Percentiles rank a stretch among this genome's conserved stretches.
Evolutionary conservation across 1,140 invertebrate genomes (phyloP).

Genomic region (Popillia japonica): DNA sequence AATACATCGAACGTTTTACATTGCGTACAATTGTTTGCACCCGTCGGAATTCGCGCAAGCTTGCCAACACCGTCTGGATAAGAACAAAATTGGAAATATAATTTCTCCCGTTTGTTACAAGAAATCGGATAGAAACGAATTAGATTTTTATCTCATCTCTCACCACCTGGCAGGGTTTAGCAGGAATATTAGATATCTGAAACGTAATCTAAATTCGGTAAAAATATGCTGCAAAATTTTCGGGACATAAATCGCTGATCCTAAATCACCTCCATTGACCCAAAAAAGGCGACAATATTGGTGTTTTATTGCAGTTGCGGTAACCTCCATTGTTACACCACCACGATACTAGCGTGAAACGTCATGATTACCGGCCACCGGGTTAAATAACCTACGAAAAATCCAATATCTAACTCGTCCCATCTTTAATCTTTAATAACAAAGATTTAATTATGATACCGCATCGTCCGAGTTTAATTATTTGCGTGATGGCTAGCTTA

Average conservation of each 20-base stretch:
- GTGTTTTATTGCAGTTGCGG: background rate
- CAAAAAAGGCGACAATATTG: background rate
- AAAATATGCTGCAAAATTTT: no score
- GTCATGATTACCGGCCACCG: background rate
- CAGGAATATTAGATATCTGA: no score
- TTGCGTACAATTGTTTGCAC: background rate
- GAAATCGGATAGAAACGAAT: no score
- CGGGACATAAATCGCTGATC: background rate
- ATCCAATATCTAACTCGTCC: background rate
- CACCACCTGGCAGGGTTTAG: no score
- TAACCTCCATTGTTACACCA: background rate
- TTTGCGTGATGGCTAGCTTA: background rate
- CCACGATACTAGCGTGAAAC: background rate
- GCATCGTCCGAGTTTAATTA: background rate
- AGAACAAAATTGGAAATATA: background rate
- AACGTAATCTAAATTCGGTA: no score
- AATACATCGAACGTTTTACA: background rate
- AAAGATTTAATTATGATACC: slow-evolving; percentile 10
- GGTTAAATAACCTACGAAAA: background rate
- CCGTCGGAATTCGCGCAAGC: no score
- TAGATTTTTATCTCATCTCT: no score
- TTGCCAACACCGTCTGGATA: no score
- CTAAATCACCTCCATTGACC: background rate
- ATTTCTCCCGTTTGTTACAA: background rate
- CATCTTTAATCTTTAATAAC: background rate